Conservation (phyloP, 1,140 invertebrate genomes). For the Bradysia coprophila region DNA sequence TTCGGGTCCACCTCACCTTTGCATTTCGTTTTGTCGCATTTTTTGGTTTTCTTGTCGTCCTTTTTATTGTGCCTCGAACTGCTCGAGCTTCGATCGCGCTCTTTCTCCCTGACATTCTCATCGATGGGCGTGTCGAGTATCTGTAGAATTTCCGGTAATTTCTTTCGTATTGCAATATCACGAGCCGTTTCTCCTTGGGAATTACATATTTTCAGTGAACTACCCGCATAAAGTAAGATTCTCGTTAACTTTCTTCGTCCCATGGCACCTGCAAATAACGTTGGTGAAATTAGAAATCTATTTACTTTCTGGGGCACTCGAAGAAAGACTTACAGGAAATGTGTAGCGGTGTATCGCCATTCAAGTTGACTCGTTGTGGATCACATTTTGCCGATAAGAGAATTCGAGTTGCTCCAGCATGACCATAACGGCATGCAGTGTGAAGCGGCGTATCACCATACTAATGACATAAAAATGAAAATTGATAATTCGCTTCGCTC, state of each 20-base stretch:
- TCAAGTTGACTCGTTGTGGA: conserved; percentile 85
- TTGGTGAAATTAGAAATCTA: no score
- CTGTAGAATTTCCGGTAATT: conserved; percentile 58
- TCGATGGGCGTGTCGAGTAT: conserved; percentile 44
- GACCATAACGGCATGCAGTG: conserved; percentile 84
- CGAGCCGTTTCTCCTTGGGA: conserved; percentile 83
- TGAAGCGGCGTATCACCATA: conserved; percentile 93
- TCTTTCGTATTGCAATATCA: conserved; percentile 79
- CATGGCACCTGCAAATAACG: no score
- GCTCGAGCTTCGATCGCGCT: conserved; percentile 12
- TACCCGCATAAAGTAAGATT: conserved; percentile 74
- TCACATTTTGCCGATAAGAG: conserved; percentile 76
- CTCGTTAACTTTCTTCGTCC: conserved; percentile 78
- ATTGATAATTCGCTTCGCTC: background rate
- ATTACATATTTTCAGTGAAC: conserved; percentile 59
- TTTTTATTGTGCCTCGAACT: conserved; percentile 7
- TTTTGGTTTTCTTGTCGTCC: conserved; percentile 23
- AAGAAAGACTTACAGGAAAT: no score
- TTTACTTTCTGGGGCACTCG: no score
- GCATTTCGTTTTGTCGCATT: conserved; percentile 26
- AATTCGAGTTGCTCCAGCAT: conserved; percentile 88
- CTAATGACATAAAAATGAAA: conserved; percentile 26
- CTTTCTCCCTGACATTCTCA: conserved; percentile 9
- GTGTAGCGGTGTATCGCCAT: conserved; percentile 86
- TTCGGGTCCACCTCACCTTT: conserved; percentile 13